These are phyloP conservation scores for Pristis pectinata DNA, from an alignment of 2,797 vertebrate genomes.

Conservation along the genomic window DNA sequence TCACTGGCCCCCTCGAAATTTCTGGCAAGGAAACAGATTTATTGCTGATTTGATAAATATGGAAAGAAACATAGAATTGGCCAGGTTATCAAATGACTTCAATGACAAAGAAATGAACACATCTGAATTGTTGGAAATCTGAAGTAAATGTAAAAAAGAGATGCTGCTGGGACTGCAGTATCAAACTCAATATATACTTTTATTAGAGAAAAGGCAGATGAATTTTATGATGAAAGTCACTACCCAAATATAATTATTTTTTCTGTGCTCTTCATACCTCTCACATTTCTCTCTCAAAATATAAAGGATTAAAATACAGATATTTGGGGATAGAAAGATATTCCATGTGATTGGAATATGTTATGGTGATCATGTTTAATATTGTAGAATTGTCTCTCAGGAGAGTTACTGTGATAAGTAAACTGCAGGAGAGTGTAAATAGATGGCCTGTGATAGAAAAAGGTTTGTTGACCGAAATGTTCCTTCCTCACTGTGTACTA, in stretches of 20 bases:
- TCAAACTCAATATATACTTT: neutral
- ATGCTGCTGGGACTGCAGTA: neutral
- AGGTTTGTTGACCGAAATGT: neutral
- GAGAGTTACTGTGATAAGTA: no score
- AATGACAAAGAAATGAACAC: neutral
- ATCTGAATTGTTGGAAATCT: neutral
- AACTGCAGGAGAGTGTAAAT: neutral
- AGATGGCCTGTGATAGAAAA: neutral
- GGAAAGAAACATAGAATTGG: neutral
- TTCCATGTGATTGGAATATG: neutral
- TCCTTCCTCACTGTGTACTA: neutral
- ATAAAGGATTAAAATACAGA: neutral
- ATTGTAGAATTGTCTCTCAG: neutral
- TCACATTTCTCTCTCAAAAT: neutral
- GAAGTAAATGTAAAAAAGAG: neutral
- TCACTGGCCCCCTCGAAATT: neutral
- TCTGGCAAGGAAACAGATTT: neutral
- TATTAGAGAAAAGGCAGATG: neutral
- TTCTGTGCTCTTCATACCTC: neutral
- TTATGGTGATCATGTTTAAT: neutral
- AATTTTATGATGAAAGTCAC: neutral
- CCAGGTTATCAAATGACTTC: neutral
- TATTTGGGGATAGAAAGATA: neutral
- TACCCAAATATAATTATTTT: neutral
- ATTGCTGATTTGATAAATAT: neutral